Evolutionary conservation across 2,888 invertebrate species (phyloP).

Genomic region (Lepeophtheirus nordmannii): DNA sequence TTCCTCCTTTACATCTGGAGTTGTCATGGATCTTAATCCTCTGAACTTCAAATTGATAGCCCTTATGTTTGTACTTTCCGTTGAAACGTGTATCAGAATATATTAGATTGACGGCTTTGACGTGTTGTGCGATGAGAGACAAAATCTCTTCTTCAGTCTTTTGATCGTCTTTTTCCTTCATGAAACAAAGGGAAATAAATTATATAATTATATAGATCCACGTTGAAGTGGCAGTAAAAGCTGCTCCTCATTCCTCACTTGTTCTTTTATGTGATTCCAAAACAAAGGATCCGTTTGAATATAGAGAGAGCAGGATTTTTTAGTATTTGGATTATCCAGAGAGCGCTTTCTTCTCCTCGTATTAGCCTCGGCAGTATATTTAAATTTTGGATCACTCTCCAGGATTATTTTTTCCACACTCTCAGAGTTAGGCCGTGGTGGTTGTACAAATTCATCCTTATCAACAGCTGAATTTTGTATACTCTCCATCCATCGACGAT

Average conservation of each 20-base stretch:
- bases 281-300: slow-evolving; percentile 96
- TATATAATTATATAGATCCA: no score
- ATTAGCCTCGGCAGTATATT: slow-evolving; percentile 27
- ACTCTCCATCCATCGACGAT: slow-evolving; percentile 78
- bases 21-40: slow-evolving; percentile 48
- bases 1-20: slow-evolving; percentile 13
- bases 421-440: background rate
- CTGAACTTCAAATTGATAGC: slow-evolving; percentile 92
- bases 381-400: slow-evolving; percentile 26
- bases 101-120: slow-evolving; percentile 93
- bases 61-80: slow-evolving; percentile 56
- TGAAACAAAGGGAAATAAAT: background rate
- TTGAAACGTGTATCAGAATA: slow-evolving; percentile 88
- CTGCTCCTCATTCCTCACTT: no score
- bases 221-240: no score
- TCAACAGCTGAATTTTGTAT: slow-evolving; percentile 48
- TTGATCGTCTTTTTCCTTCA: slow-evolving; percentile 40
- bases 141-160: slow-evolving; percentile 93
- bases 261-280: slow-evolving; percentile 79
- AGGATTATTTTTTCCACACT: background rate
- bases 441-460: background rate
- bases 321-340: slow-evolving; percentile 32
- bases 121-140: slow-evolving; percentile 91
- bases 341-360: slow-evolving; percentile 24
- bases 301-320: slow-evolving; percentile 82